Conservation (phyloP, 2,888 invertebrate species). For the Lobophora halterata region DNA sequence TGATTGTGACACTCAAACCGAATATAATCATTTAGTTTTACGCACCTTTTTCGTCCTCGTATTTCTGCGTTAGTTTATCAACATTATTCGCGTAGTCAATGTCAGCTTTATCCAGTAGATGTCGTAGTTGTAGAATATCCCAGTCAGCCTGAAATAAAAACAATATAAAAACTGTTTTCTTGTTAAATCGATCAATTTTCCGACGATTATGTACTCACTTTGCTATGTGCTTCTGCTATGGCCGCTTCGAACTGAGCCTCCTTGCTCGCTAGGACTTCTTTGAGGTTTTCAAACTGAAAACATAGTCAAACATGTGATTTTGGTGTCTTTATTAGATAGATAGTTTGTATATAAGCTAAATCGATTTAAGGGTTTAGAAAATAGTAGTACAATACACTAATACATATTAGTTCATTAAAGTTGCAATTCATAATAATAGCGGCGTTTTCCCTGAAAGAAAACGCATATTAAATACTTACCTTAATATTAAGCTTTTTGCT, state of each 20-base stretch:
- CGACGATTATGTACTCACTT: conserved; percentile 39
- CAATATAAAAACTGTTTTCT: no score
- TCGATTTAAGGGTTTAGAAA: no score
- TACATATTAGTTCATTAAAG: no score
- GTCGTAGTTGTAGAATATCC: conserved; percentile 85
- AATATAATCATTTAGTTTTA: conserved; percentile 21
- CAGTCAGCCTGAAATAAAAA: conserved; percentile 73
- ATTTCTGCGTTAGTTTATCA: conserved; percentile 83
- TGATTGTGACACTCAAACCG: no score
- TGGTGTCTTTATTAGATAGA: no score
- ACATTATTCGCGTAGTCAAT: conserved; percentile 87
- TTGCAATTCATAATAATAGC: no score
- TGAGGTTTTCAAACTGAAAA: conserved; percentile 83
- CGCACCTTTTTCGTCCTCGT: conserved; percentile 87
- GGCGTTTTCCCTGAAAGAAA: no score
- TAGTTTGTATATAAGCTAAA: no score
- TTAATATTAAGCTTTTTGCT: no score
- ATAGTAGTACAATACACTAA: no score
- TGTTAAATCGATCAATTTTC: no score
- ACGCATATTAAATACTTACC: no score
- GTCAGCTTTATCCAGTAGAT: conserved; percentile 87
- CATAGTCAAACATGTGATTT: not conserved
- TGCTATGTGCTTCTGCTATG: conserved; percentile 81
- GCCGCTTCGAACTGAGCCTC: conserved; percentile 79
- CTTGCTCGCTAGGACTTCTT: conserved; percentile 83